These are phyloP conservation scores for Mellivora capensis DNA, from an alignment of 2,113 vertebrate genomes.

Conservation along the genomic window DNA sequence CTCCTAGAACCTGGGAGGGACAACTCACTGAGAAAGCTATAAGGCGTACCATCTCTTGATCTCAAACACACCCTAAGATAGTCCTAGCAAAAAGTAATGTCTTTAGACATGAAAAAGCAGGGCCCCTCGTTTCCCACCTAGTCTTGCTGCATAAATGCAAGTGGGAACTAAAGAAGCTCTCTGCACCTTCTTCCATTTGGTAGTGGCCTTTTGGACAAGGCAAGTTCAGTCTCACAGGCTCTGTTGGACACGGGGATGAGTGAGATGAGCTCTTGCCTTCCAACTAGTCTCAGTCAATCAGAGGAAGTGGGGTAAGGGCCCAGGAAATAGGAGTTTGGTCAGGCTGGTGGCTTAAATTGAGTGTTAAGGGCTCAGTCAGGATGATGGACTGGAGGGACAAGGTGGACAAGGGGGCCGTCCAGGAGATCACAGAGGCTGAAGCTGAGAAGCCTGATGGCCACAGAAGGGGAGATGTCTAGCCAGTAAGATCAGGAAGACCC, in stretches of 20 bases:
- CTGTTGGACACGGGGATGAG: background rate
- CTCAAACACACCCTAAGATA: background rate
- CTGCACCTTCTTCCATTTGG: background rate
- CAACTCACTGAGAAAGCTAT: background rate
- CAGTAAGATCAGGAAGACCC: background rate
- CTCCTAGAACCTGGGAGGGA: background rate
- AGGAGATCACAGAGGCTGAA: background rate
- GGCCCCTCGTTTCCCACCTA: background rate
- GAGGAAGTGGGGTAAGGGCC: background rate
- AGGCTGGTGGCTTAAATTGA: background rate
- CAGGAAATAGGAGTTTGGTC: background rate
- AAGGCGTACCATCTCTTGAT: accelerated
- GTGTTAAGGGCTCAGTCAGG: background rate
- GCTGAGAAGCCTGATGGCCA: background rate
- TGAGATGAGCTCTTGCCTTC: background rate
- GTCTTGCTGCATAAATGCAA: background rate
- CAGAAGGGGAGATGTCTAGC: background rate
- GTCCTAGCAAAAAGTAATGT: background rate
- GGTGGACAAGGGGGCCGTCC: accelerated
- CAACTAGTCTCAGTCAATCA: too few species aligned
- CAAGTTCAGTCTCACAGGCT: background rate
- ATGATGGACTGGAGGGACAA: background rate
- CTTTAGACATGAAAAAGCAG: background rate
- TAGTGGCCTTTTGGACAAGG: background rate
- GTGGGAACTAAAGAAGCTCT: background rate